Conservation (phyloP, 2,797 vertebrate genomes). For the Rhinoraja longicauda region DNA sequence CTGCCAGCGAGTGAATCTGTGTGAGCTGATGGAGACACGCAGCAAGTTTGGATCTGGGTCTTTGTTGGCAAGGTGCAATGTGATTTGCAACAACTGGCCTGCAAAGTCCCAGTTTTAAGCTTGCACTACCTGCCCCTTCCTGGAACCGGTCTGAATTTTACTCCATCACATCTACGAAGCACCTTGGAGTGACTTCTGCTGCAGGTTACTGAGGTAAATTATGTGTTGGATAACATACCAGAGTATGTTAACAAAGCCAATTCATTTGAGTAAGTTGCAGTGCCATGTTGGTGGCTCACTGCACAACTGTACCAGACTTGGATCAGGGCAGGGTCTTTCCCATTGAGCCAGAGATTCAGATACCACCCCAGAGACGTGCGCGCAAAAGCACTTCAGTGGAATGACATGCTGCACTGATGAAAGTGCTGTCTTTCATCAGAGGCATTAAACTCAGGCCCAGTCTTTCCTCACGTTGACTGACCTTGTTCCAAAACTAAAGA, state of each 20-base stretch:
- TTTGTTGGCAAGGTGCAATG: constrained; percentile 14
- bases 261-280: neutral
- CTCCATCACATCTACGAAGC: neutral
- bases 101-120: constrained; percentile 36
- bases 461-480: no score
- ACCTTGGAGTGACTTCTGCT: neutral
- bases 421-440: no score
- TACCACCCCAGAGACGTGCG: no score
- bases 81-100: constrained; percentile 24
- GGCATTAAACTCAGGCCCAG: no score
- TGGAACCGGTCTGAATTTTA: neutral
- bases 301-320: neutral
- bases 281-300: neutral
- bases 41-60: constrained; percentile 22
- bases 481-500: no score
- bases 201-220: neutral
- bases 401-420: no score
- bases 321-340: no score
- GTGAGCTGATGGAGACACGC: neutral
- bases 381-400: no score
- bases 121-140: neutral
- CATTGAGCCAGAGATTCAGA: no score
- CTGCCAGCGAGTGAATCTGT: neutral
- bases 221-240: neutral
- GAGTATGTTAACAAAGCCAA: neutral